Evolutionary conservation across 2,797 vertebrate species (phyloP).

Genomic region (Avahi laniger): DNA sequence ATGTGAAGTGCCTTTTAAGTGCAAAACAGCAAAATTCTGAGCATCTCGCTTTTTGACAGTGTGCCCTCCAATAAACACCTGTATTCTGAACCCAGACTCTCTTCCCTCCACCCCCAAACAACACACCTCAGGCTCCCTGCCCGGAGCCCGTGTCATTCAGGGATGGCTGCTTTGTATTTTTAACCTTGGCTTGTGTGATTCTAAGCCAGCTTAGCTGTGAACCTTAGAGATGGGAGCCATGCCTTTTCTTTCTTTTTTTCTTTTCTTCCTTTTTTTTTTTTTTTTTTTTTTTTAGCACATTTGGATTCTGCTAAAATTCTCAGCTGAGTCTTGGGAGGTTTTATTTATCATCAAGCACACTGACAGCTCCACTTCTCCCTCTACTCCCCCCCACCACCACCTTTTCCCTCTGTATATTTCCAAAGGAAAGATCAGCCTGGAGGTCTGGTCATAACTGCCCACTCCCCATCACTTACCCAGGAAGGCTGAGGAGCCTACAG

Average conservation of each 20-base stretch:
- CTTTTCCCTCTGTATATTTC: constrained; percentile 8
- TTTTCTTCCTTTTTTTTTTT: constrained; percentile 43
- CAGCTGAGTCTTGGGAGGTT: constrained; percentile 75
- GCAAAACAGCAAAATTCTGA: constrained; percentile 11
- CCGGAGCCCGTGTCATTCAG: constrained; percentile 65
- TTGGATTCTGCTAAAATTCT: constrained; percentile 80
- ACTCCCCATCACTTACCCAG: not conserved
- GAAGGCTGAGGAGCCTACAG: not conserved
- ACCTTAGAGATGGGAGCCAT: constrained; percentile 75
- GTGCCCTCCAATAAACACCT: not conserved
- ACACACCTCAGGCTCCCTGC: constrained; percentile 39
- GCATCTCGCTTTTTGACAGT: not conserved
- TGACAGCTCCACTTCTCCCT: constrained; percentile 66
- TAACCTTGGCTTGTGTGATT: constrained; percentile 79
- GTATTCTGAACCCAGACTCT: not conserved
- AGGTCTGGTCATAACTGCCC: not conserved
- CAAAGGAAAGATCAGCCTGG: not conserved
- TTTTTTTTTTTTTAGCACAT: constrained; percentile 71
- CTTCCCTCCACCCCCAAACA: not conserved
- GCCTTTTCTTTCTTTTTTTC: constrained; percentile 38
- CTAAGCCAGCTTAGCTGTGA: constrained; percentile 79
- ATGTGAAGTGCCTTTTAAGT: constrained; percentile 36
- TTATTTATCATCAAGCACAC: constrained; percentile 74
- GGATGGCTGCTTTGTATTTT: constrained; percentile 78
- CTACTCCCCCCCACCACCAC: not conserved